Percentiles rank a stretch among this genome's conserved stretches.
Conservation (phyloP, 2,888 invertebrate genomes). For the Drosophila mimica region DNA sequence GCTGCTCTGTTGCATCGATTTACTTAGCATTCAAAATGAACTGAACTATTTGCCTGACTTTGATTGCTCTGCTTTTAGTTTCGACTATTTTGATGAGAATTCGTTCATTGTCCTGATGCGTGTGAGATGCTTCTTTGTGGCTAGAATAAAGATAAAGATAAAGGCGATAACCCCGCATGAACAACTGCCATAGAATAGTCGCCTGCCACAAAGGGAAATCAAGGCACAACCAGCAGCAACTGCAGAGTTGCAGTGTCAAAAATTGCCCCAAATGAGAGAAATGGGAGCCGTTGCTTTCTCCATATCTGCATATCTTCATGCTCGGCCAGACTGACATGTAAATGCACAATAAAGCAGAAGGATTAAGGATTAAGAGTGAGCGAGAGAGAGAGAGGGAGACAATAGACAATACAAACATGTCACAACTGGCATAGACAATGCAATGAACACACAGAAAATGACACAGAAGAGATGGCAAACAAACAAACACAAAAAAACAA, state of each 20-base stretch:
- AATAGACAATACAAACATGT: constrained; percentile 52
- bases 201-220: constrained; percentile 31
- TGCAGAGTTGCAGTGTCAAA: constrained; percentile 39
- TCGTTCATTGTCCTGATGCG: constrained; percentile 7
- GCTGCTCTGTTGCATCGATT: background rate
- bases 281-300: constrained; percentile 27
- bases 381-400: background rate
- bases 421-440: constrained; percentile 61
- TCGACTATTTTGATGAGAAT: background rate
- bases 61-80: background rate
- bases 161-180: constrained; percentile 40
- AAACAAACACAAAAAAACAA: constrained; percentile 10
- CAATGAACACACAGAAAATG: constrained; percentile 46
- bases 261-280: constrained; percentile 35
- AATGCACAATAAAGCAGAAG: constrained; percentile 76
- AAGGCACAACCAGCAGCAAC: constrained; percentile 24
- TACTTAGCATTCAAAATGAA: background rate
- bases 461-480: constrained; percentile 36
- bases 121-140: constrained; percentile 34
- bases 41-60: background rate
- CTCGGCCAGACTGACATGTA: constrained; percentile 52
- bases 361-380: constrained; percentile 68
- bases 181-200: constrained; percentile 21
- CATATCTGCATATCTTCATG: constrained; percentile 1
- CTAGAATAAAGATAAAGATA: constrained; percentile 11